Conservation (phyloP, 2,888 invertebrate species). For the Bombyx huttoni region DNA sequence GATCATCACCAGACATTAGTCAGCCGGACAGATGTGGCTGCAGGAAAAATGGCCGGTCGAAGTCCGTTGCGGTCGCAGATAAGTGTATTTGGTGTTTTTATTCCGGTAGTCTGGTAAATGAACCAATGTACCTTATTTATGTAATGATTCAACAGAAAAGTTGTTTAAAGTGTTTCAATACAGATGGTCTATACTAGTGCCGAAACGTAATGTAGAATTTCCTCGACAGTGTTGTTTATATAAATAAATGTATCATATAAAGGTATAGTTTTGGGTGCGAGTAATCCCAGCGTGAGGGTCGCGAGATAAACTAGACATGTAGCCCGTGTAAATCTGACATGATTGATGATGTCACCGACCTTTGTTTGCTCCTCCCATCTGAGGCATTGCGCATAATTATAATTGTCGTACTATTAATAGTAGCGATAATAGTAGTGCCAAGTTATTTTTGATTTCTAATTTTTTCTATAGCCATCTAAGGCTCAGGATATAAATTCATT, state of each 20-base stretch:
- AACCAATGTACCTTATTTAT: too few relatives aligned
- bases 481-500: too few relatives aligned
- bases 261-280: background rate
- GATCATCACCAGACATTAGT: slow-evolving; percentile 20
- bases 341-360: slow-evolving; percentile 48
- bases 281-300: slow-evolving; percentile 15
- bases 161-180: too few relatives aligned
- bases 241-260: background rate
- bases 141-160: too few relatives aligned
- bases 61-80: slow-evolving; percentile 6
- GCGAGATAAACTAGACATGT: slow-evolving; percentile 38
- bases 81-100: background rate
- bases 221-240: background rate
- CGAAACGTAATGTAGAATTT: background rate
- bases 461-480: too few relatives aligned
- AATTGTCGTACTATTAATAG: background rate
- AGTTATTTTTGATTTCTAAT: too few relatives aligned
- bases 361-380: slow-evolving; percentile 23
- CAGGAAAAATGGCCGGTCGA: slow-evolving; percentile 21
- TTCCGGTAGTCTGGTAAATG: background rate
- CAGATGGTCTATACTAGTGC: too few relatives aligned
- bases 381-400: slow-evolving; percentile 19
- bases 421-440: too few relatives aligned
- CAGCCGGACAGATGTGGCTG: slow-evolving; percentile 11
- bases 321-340: slow-evolving; percentile 50